Conservation (phyloP, 2,797 vertebrate genomes). For the Chrosomus eos region DNA sequence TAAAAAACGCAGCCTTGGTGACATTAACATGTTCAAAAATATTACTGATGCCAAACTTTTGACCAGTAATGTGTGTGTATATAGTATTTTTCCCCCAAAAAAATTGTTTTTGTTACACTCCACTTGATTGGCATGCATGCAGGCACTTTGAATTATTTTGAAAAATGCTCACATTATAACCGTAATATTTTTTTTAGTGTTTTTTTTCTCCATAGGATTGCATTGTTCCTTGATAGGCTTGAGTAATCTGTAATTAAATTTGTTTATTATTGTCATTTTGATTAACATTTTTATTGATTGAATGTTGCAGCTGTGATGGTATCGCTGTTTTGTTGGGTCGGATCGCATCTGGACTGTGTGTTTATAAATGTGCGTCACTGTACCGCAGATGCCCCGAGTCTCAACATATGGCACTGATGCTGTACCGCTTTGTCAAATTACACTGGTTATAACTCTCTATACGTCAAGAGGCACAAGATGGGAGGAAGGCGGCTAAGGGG, state of each 20-base stretch:
- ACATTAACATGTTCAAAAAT: not conserved
- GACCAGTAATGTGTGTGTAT: not conserved
- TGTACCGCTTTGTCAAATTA: conserved; percentile 10
- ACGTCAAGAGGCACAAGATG: conserved; percentile 14
- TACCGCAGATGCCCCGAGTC: conserved; percentile 5
- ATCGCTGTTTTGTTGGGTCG: not conserved
- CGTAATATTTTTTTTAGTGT: not conserved
- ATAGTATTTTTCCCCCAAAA: accelerated
- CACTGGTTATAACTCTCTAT: conserved; percentile 11
- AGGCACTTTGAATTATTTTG: not conserved
- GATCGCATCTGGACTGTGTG: conserved; percentile 6
- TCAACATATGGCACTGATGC: conserved; percentile 33
- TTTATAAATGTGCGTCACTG: conserved; percentile 11
- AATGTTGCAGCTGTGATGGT: not conserved
- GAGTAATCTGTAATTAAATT: not conserved
- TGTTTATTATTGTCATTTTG: not conserved
- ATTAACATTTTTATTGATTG: not conserved
- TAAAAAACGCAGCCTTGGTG: no score
- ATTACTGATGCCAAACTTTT: not conserved
- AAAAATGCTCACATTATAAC: not conserved
- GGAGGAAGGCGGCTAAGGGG: not conserved
- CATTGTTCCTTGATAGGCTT: not conserved
- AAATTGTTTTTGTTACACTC: not conserved
- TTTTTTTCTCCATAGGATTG: not conserved
- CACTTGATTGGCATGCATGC: not conserved